Percentiles rank a stretch among this genome's conserved stretches.
These are phyloP conservation scores for Echinarachnius parma DNA, from an alignment of 53 echinoderm and acorn worm genomes.

Conservation along the genomic window DNA sequence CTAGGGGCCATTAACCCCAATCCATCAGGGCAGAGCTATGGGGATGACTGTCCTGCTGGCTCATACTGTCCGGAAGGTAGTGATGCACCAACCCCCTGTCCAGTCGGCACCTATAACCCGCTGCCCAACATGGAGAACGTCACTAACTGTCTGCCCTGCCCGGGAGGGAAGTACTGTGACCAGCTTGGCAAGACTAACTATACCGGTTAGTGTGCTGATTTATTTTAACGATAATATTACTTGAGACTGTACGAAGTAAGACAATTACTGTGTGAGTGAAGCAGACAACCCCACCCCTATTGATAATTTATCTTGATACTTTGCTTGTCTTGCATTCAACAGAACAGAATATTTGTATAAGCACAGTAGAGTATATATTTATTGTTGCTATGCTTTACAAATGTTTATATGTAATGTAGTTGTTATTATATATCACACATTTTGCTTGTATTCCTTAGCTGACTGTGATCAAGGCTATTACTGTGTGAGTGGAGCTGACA, in stretches of 20 bases:
- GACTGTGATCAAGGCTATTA: constrained; percentile 88
- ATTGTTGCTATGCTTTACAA: too few relatives aligned
- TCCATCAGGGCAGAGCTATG: constrained; percentile 71
- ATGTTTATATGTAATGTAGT: too few relatives aligned
- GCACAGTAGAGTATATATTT: too few relatives aligned
- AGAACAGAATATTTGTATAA: too few relatives aligned
- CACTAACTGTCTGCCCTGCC: constrained; percentile 74
- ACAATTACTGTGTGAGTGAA: too few relatives aligned
- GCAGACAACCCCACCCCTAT: too few relatives aligned
- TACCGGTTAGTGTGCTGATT: constrained; percentile 89
- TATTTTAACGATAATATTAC: too few relatives aligned
- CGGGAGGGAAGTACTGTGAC: constrained; percentile 83
- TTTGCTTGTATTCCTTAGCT: constrained; percentile 39
- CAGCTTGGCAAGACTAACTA: constrained; percentile 82
- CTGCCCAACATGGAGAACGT: constrained; percentile 58
- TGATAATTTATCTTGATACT: too few relatives aligned
- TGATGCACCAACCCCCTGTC: constrained; percentile 66
- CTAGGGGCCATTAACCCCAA: constrained; percentile 86
- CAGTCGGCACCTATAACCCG: constrained; percentile 77
- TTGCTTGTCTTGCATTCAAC: too few relatives aligned
- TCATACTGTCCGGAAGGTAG: constrained; percentile 79
- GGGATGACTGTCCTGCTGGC: constrained; percentile 95
- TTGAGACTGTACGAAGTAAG: too few relatives aligned
- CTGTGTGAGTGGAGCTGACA: constrained; percentile 75
- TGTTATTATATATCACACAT: too few relatives aligned